phyloP scores from a whole-genome alignment of 1,140 invertebrate genomes.

The Battus philenor region DNA sequence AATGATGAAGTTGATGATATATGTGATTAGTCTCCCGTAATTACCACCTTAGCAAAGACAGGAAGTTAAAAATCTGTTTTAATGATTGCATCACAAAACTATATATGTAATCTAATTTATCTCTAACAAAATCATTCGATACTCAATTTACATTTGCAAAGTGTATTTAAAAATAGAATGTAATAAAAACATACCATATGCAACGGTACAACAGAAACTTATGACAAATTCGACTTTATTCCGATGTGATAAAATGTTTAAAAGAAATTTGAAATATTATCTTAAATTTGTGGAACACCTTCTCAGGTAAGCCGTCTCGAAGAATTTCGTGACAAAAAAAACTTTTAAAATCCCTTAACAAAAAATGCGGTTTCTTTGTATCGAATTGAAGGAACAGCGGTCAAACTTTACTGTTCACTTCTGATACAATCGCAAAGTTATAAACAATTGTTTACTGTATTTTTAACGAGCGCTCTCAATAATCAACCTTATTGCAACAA shows the following conservation, averaged over 20 bases:
- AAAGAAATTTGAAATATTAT: no score
- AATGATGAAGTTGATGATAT: no score
- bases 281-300: constrained; percentile 28
- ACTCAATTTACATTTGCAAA: constrained; percentile 8
- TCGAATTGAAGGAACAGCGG: constrained; percentile 42
- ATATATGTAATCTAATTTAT: no score
- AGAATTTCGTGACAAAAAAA: constrained; percentile 44
- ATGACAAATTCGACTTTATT: constrained; percentile 32
- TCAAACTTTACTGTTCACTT: constrained; percentile 49
- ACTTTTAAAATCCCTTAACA: constrained; percentile 23
- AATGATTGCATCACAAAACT: no score
- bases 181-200: constrained; percentile 2
- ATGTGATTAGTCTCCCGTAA: no score
- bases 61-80: no score
- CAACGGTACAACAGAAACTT: constrained; percentile 14
- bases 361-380: constrained; percentile 57
- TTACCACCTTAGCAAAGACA: no score
- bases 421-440: constrained; percentile 51
- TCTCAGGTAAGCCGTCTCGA: constrained; percentile 33
- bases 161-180: constrained; percentile 21
- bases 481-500: no score
- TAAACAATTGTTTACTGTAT: no score
- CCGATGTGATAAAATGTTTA: constrained; percentile 17
- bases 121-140: not conserved
- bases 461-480: no score